These are phyloP conservation scores for Oophaga sylvatica DNA, from an alignment of 2,797 vertebrate species.

Conservation along the genomic window DNA sequence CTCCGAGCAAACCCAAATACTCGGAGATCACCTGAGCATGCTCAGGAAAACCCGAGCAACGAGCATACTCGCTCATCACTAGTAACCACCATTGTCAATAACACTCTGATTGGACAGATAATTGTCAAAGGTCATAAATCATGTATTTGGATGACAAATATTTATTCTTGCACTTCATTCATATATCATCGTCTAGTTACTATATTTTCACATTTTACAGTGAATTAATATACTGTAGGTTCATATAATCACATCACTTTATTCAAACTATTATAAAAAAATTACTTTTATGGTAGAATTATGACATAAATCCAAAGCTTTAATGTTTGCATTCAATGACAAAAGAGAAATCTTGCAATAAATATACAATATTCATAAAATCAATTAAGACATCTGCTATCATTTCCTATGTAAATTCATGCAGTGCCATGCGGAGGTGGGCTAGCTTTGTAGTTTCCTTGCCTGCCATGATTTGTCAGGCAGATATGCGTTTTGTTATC, in stretches of 20 bases:
- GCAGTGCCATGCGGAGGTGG: constrained; percentile 15
- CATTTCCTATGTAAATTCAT: constrained; percentile 36
- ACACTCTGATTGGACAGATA: no score
- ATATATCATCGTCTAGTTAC: not conserved
- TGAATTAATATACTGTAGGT: not conserved
- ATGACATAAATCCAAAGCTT: not conserved
- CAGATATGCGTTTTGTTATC: constrained; percentile 46
- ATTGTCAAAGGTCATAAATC: no score
- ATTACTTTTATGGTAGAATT: not conserved
- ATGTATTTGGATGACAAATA: no score
- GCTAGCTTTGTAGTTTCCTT: constrained; percentile 39
- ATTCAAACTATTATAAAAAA: not conserved
- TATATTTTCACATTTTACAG: not conserved
- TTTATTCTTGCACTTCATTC: not conserved
- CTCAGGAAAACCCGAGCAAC: no score
- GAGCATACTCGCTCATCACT: no score
- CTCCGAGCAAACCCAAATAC: no score
- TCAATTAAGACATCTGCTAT: constrained; percentile 18
- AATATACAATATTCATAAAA: constrained; percentile 37
- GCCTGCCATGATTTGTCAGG: constrained; percentile 20
- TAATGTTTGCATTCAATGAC: not conserved
- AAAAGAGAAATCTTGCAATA: not conserved
- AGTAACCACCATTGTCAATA: no score
- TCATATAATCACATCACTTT: not conserved
- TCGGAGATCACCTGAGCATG: no score